Evolutionary conservation across 2,888 invertebrate genomes (phyloP), one percentile per base, ranked within the genome.

Genomic region (Tetragonisca angustula): DNA sequence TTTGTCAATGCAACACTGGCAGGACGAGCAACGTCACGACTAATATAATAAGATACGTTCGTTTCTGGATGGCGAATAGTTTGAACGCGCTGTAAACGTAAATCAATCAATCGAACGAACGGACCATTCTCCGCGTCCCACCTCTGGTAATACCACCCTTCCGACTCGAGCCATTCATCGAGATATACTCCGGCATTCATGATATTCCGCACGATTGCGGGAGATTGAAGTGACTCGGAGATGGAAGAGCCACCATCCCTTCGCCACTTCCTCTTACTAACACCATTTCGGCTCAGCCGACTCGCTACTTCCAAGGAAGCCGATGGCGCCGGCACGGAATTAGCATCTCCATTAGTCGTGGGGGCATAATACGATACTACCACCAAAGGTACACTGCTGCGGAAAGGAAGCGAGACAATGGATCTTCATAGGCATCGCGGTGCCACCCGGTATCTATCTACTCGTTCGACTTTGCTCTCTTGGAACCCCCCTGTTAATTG

Each of bases 291-390:
- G 36, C 72, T 67, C 78, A 79, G 73, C 87, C 85, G 80, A 85
- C 75, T 85, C 75, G 83, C 85, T 83, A 83, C 81, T 86, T 84
- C 73, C 85, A 85, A 87, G 88, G 87, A 90, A 87, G 86, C 88
- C 84, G 89, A 83, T 86, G 86, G 87, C 85, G 82, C 83, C 89
- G 88, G 90, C 89, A 90, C 87, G 89, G 91, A 93, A 92, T 93
- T 93, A 93, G 92, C 93, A 91, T 93, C 93, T 93, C 92, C 93
- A 92, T 93, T 93, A 93, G 92, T 91, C 90, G 90, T 83, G 88
- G 86, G 88, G 89, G 91, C 91, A 92, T 92, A 91, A 93, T 91
- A 91, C 89, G 92, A 93, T 92, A 93, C 92, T 92, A 91, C 90
- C 88, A 86, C 90, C 88, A 86, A 86, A 81, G 90, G 90, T 89